Base-by-base conservation (phyloP, 2,888 invertebrate genomes). In the Creontiades dilutus region DNA sequence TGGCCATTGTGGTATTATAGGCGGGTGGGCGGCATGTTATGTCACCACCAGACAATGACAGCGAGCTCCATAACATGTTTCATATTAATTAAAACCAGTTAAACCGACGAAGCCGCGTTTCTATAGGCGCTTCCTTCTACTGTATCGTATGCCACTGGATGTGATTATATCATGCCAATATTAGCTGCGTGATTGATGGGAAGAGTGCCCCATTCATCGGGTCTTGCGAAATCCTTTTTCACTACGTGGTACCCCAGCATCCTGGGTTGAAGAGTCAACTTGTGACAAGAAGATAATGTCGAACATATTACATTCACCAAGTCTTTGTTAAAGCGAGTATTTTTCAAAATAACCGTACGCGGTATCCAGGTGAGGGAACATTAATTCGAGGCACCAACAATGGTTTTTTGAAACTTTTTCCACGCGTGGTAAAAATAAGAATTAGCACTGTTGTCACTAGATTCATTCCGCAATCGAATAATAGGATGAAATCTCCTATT, bases 1-100 rank as follows among this genome's bases (percentile, higher is more conserved):
- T 85, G 85, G 85, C 85, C 57, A 85, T 85, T 85, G 85, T 85
- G 85, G 85, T 85, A 85, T 85, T 28, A 85, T 85, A 61, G 23
- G 61, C 85, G 85, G n/a, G 28, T 16, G 61, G 61, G 85, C 46
- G 61, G 85, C 85, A 46, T 85, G 57, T 85, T 85, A 61, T 85
- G 85, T 85, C 85, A 85, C 57, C 61, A 57, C 16, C 85, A 85
- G 85, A 85, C 85, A 85, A 85, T 85, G 85, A 85, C 68, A 23
- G 57, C 55, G 55, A 28, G 85, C 23, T 47, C 57, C 85, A 37
- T 28, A 61, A 85, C 85, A 85, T 85, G 85, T 85, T 85, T 85
- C 85, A 85, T 46, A 61, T 85, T 61, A 85, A 85, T 85, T 85
- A 85, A 85, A 85, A 85, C 48, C 85, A 85, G 57, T 85, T 85